Evolutionary conservation across 2,797 vertebrate species (phyloP).

Genomic region (Peromyscus attwateri): DNA sequence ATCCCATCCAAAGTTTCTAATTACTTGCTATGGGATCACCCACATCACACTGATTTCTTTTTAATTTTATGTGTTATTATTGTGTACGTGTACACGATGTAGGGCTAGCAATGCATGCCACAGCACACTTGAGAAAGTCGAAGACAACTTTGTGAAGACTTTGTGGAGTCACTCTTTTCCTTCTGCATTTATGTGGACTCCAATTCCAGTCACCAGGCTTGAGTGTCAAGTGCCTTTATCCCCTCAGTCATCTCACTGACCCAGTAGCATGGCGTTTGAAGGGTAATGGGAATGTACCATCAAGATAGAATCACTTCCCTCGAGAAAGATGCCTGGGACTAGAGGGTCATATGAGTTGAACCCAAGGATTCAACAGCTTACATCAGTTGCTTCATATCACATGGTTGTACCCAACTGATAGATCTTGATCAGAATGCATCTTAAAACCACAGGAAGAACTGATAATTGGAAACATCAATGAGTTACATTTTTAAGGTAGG

Average conservation of each 20-base stretch:
- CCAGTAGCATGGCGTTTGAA: not conserved
- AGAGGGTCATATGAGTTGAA: too few relatives aligned
- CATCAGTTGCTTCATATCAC: not conserved
- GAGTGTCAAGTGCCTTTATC: not conserved
- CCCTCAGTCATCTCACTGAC: not conserved
- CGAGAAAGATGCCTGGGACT: fast-evolving
- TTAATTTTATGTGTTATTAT: not conserved
- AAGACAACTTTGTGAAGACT: too few relatives aligned
- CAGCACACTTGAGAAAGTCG: not conserved
- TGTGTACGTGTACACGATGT: not conserved
- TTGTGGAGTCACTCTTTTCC: not conserved
- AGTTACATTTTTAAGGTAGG: not conserved
- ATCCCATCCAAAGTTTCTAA: not conserved
- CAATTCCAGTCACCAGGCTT: not conserved
- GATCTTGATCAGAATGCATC: not conserved
- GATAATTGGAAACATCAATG: not conserved
- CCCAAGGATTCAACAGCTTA: not conserved
- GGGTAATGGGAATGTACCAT: not conserved
- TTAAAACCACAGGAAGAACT: not conserved
- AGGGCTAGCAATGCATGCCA: not conserved
- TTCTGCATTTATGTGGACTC: not conserved
- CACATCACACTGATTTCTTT: not conserved
- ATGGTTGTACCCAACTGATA: not conserved
- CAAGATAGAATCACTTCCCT: not conserved
- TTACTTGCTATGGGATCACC: not conserved